Evolutionary conservation across 2,797 vertebrate genomes (phyloP).

Genomic region (Erethizon dorsatum): DNA sequence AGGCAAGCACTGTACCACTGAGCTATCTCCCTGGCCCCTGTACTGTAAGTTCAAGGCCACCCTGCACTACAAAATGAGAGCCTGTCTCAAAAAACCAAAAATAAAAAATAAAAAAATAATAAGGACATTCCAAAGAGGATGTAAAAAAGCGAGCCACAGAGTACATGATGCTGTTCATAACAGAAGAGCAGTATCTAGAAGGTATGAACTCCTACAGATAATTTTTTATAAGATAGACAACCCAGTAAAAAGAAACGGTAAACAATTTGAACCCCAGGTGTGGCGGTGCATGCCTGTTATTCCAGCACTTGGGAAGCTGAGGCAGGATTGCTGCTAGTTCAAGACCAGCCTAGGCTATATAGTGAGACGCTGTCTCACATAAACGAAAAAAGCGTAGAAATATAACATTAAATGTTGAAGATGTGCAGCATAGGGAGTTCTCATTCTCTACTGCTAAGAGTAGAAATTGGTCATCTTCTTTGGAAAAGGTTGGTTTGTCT

Average conservation of each 20-base stretch:
- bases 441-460: background rate
- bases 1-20: too few relatives aligned
- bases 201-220: background rate
- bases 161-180: background rate
- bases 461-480: background rate
- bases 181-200: background rate
- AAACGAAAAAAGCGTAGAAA: background rate
- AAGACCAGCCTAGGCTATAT: background rate
- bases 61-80: background rate
- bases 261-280: conserved; percentile 1
- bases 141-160: conserved; percentile 7
- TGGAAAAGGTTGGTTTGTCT: background rate
- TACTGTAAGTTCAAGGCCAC: background rate
- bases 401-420: background rate
- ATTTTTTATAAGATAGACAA: background rate
- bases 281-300: background rate
- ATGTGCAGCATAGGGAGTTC: background rate
- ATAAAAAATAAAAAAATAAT: background rate
- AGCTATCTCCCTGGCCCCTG: too few relatives aligned
- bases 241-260: background rate
- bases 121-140: background rate
- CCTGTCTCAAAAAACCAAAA: background rate
- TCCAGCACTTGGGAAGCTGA: background rate
- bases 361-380: background rate
- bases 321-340: too few relatives aligned